Conservation (phyloP, 2,888 invertebrate genomes). For the Trachelus troglodyta region DNA sequence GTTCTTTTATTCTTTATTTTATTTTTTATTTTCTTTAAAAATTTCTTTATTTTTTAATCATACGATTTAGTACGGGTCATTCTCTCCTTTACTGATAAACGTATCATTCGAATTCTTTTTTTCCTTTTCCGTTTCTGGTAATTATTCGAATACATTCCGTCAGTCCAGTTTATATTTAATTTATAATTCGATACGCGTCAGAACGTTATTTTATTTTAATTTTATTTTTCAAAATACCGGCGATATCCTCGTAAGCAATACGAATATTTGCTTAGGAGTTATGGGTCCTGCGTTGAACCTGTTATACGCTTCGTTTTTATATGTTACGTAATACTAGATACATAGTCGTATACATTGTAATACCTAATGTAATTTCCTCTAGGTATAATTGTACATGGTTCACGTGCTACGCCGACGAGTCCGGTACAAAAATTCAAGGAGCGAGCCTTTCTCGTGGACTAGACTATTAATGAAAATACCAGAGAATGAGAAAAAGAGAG, state of each 20-base stretch:
- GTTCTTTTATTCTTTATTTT: background rate
- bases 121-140: background rate
- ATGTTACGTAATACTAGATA: background rate
- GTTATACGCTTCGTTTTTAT: background rate
- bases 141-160: background rate
- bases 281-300: background rate
- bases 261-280: background rate
- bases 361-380: background rate
- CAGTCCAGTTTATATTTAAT: background rate
- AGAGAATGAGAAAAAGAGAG: constrained; percentile 1
- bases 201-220: background rate
- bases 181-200: background rate
- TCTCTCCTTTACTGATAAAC: background rate
- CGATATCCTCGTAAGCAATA: background rate
- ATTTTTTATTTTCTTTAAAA: background rate
- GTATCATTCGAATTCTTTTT: background rate
- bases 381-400: background rate
- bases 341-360: background rate
- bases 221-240: background rate
- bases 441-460: background rate
- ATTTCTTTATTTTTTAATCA: background rate
- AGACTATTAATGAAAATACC: background rate
- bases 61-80: background rate
- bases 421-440: background rate
- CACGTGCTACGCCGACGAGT: background rate